Conservation (phyloP, 1,140 invertebrate genomes). For the Anastatus disparis region DNA sequence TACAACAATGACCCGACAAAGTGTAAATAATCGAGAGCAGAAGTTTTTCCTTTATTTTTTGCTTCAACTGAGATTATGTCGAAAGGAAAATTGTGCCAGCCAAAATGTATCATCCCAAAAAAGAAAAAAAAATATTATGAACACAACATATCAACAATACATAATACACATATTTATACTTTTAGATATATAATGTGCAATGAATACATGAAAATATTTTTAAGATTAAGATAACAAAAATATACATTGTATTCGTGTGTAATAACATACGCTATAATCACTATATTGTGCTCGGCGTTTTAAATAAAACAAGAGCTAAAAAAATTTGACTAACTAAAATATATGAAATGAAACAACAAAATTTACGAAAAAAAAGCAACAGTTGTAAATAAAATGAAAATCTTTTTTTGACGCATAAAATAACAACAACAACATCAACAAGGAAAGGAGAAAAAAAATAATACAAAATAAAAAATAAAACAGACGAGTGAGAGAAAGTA, state of each 20-base stretch:
- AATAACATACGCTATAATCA: slow-evolving; percentile 18
- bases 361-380: slow-evolving; percentile 1
- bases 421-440: too few relatives aligned
- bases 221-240: too few relatives aligned
- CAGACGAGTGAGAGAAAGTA: too few relatives aligned
- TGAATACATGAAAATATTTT: too few relatives aligned
- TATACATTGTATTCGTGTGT: slow-evolving; percentile 25
- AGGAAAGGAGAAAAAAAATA: too few relatives aligned
- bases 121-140: neutral
- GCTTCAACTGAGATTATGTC: neutral
- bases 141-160: neutral
- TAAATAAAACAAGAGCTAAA: slow-evolving; percentile 32
- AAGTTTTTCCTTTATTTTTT: neutral
- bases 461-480: too few relatives aligned
- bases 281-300: slow-evolving; percentile 27
- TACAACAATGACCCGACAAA: neutral
- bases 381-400: too few relatives aligned
- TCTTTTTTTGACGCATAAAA: too few relatives aligned
- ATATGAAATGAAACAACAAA: slow-evolving; percentile 7
- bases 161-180: neutral
- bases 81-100: neutral
- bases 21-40: neutral
- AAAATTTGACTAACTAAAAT: slow-evolving; percentile 20
- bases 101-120: too few relatives aligned
- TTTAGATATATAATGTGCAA: slow-evolving; percentile 4